Evolutionary conservation across 1,140 invertebrate species (phyloP).

Genomic region (Trachelipus rathkii): DNA sequence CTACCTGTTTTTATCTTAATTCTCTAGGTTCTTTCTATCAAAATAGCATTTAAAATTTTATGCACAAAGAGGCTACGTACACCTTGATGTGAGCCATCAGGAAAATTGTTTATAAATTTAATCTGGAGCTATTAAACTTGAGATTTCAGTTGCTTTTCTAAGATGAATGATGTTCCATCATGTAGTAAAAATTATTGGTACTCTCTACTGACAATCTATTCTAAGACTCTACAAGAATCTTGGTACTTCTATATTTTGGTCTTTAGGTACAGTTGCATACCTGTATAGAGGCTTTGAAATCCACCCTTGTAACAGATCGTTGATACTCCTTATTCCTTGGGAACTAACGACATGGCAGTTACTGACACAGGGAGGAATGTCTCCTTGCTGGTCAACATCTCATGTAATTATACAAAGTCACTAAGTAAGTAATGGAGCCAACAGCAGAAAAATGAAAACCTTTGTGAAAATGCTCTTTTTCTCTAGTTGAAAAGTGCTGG

Average conservation of each 20-base stretch:
- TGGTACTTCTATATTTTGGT: background rate
- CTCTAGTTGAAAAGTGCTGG: background rate
- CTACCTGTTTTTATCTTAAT: background rate
- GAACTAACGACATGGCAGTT: background rate
- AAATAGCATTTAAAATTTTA: background rate
- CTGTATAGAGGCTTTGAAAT: background rate
- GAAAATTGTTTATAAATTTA: background rate
- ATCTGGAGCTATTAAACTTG: background rate
- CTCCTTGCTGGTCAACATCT: background rate
- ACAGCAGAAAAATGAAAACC: background rate
- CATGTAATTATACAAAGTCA: conserved; percentile 5
- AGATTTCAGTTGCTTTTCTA: background rate
- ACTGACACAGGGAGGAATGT: background rate
- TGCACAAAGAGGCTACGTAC: background rate
- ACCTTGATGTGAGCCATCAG: background rate
- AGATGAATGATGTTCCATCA: background rate
- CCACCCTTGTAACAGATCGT: background rate
- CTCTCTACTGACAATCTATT: background rate
- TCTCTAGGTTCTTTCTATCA: background rate
- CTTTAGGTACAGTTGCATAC: background rate
- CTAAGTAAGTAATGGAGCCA: background rate
- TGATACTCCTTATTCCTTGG: background rate
- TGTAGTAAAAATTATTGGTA: background rate
- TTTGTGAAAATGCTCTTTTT: background rate
- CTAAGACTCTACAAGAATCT: background rate